Conservation (phyloP, 2,888 invertebrate species). For the Drosophila fungiperda region DNA sequence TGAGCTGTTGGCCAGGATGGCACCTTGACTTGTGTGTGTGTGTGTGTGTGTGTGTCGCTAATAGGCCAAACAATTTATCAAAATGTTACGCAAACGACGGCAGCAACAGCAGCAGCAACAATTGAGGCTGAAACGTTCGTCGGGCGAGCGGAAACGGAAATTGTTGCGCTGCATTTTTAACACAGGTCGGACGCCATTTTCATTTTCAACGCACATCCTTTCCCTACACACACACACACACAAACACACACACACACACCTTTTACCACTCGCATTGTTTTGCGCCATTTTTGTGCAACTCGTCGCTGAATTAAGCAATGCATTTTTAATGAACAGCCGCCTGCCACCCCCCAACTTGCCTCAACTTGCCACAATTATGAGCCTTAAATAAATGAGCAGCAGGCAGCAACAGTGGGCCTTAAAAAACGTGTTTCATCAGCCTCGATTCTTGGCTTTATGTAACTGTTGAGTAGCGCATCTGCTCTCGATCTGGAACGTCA, state of each 20-base stretch:
- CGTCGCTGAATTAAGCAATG: slow-evolving; percentile 61
- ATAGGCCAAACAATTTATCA: slow-evolving; percentile 64
- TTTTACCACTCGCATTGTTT: slow-evolving; percentile 2
- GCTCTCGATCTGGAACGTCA: not conserved
- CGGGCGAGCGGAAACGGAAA: slow-evolving; percentile 74
- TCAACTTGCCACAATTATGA: slow-evolving; percentile 11
- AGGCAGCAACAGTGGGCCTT: no score
- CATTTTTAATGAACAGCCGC: slow-evolving; percentile 61
- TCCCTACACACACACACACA: not conserved
- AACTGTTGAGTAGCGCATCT: slow-evolving; percentile 29
- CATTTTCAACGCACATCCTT: slow-evolving; percentile 35
- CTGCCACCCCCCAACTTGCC: not conserved
- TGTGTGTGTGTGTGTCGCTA: slow-evolving; percentile 45
- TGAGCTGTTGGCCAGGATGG: slow-evolving; percentile 32
- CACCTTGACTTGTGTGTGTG: slow-evolving; percentile 62
- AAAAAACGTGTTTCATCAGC: slow-evolving; percentile 49
- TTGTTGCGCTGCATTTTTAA: slow-evolving; percentile 81
- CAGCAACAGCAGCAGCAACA: slow-evolving; percentile 49
- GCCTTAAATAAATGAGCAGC: slow-evolving; percentile 34
- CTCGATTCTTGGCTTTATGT: slow-evolving; percentile 18
- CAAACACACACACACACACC: not conserved
- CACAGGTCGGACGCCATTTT: slow-evolving; percentile 63
- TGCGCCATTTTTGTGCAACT: slow-evolving; percentile 1
- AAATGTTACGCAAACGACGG: slow-evolving; percentile 63
- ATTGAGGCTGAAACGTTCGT: slow-evolving; percentile 50